Base-by-base conservation (phyloP, 2,797 vertebrate species). In the Echeneis naucrates region DNA sequence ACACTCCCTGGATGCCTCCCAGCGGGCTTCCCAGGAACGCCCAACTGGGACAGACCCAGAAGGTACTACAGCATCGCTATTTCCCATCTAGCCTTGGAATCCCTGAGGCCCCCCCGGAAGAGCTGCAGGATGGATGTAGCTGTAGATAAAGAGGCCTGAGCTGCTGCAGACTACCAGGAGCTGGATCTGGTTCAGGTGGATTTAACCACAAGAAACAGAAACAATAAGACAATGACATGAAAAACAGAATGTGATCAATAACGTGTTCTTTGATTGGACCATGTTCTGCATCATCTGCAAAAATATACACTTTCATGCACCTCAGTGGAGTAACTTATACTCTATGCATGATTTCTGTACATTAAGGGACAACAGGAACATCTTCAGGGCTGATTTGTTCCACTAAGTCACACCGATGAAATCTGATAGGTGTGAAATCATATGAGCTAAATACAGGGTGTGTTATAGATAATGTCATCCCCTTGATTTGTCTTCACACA, bases 401-500 rank as follows among this genome's bases (percentile, higher is more conserved):
- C n/a, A 21, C 56, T 54, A 21, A 57, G 59, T 60, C 45, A 67
- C 44, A n/a, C 50, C 4, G 13, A 45, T 50, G 61, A 51, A 37
- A 50, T 50, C 23, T 19, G 11, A 61, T 40, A 6, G 30, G 30
- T 11, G 71, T 75, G 13, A 21, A 16, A 58, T 73, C 21, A 59
- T 59, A n/a, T n/a, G 51, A 27, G 52, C 30, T 62, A 40, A 62
- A 57, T 38, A 32, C 67, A 74, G 80, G 62, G 55, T 8, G 66
- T 66, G 70, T 74, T 72, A 6, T 26, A 62, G 59, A 44, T 48
- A 0, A 37, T 63, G 19, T 56, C 38, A 30, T 17, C 16, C 17
- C 27, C 63, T 33, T 30, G 33, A 70, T 65, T 76, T 57, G 56
- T 62, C 75, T 67, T 60, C 35, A n/a, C 2, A 64, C 65, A 21